phyloP scores from a whole-genome alignment of 2,888 invertebrate species.

The Hyppa rectilinea region DNA sequence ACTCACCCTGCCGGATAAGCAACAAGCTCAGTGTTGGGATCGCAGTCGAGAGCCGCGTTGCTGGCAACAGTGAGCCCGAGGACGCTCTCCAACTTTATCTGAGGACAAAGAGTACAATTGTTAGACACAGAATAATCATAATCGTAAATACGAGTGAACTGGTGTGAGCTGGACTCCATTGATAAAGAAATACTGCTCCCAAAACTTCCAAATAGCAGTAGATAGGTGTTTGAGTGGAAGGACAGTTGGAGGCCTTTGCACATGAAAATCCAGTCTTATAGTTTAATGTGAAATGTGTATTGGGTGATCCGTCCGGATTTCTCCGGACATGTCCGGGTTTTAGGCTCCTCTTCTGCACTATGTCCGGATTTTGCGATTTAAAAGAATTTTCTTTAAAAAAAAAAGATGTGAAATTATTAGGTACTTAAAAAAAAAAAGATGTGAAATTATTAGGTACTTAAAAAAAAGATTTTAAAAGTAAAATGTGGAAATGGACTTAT shows the following conservation, averaged over 20 bases:
- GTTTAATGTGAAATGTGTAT: not conserved
- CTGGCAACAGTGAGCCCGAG: conserved; percentile 98
- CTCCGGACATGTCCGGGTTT: no score
- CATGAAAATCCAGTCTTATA: not conserved
- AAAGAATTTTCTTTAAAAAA: no score
- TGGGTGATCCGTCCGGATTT: no score
- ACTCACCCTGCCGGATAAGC: conserved; percentile 99
- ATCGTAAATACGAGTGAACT: not conserved
- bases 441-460: no score
- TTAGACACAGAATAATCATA: conserved; percentile 4
- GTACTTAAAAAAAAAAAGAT: no score
- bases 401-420: no score
- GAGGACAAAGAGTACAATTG: conserved; percentile 74
- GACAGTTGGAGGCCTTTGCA: no score
- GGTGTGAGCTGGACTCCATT: not conserved
- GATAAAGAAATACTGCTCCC: not conserved
- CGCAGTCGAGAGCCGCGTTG: conserved; percentile 97
- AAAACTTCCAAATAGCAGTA: not conserved
- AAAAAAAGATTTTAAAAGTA: no score
- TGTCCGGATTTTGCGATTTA: no score
- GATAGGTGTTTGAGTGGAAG: no score
- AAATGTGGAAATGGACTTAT: no score
- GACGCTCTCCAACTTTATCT: conserved; percentile 98
- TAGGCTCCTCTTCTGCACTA: no score
- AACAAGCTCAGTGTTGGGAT: conserved; percentile 96